These are phyloP conservation scores for Loriculus beryllinus DNA, from an alignment of 2,797 vertebrate genomes.

Conservation along the genomic window DNA sequence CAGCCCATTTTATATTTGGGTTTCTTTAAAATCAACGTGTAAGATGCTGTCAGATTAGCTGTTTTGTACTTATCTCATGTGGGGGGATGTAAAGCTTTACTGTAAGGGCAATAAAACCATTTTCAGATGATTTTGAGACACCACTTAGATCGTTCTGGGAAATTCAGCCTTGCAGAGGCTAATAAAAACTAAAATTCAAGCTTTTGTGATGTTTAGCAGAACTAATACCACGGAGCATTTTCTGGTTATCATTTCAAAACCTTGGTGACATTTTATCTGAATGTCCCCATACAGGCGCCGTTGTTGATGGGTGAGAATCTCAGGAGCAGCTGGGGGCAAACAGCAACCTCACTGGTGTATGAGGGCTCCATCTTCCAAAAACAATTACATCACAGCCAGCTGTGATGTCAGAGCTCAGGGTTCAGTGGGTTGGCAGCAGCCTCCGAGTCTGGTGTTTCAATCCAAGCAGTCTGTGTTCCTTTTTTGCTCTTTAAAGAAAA, in stretches of 20 bases:
- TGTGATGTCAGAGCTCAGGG: background rate
- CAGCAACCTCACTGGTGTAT: background rate
- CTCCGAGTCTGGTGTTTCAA: background rate
- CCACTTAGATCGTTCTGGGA: background rate
- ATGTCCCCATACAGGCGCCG: background rate
- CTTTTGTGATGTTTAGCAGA: background rate
- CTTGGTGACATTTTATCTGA: background rate
- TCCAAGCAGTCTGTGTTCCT: background rate
- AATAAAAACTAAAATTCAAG: constrained; percentile 17
- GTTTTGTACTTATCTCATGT: background rate
- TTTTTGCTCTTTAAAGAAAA: background rate
- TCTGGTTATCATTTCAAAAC: constrained; percentile 52
- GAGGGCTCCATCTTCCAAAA: background rate
- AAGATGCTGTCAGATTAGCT: background rate
- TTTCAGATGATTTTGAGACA: background rate
- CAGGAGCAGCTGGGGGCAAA: background rate
- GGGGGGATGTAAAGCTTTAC: background rate
- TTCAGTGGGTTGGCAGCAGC: background rate
- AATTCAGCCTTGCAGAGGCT: constrained; percentile 11
- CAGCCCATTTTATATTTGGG: background rate
- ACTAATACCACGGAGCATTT: background rate
- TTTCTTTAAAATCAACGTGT: background rate
- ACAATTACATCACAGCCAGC: background rate
- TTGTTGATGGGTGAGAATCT: background rate
- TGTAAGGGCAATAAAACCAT: background rate